Evolutionary conservation across 2,888 invertebrate genomes (phyloP).

Genomic region (Caenorhabditis afra): DNA sequence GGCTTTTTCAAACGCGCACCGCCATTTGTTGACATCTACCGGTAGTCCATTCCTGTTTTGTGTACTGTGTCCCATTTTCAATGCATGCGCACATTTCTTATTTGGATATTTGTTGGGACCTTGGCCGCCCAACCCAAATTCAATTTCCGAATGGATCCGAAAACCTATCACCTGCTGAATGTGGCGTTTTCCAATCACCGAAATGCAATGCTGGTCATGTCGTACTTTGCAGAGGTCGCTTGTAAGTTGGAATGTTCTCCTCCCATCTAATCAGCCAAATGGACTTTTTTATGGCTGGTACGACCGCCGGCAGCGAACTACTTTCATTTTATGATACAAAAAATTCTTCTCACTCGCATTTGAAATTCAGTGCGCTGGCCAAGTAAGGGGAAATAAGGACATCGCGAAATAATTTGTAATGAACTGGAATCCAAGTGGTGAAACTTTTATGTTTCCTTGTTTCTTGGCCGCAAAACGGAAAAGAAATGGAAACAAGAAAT

Average conservation of each 20-base stretch:
- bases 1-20: neutral
- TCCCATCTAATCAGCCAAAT: slow-evolving; percentile 47
- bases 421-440: slow-evolving; percentile 10
- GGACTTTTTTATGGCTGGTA: slow-evolving; percentile 32
- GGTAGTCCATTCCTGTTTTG: too few relatives aligned
- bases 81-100: neutral
- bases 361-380: slow-evolving; percentile 23
- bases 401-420: slow-evolving; percentile 20
- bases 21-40: slow-evolving; percentile 7
- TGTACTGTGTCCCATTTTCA: neutral
- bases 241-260: slow-evolving; percentile 14
- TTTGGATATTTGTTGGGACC: neutral
- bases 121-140: neutral
- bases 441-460: slow-evolving; percentile 6
- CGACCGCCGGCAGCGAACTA: slow-evolving; percentile 15
- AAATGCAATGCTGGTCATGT: neutral
- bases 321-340: slow-evolving; percentile 19
- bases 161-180: slow-evolving; percentile 10
- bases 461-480: too few relatives aligned
- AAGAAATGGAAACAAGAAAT: slow-evolving; percentile 1
- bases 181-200: neutral
- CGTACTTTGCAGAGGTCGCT: neutral
- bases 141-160: slow-evolving; percentile 9
- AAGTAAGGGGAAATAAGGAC: slow-evolving; percentile 3
- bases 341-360: slow-evolving; percentile 54